Evolutionary conservation across 2,888 invertebrate genomes (phyloP).

Genomic region (Chrysina gloriosa): DNA sequence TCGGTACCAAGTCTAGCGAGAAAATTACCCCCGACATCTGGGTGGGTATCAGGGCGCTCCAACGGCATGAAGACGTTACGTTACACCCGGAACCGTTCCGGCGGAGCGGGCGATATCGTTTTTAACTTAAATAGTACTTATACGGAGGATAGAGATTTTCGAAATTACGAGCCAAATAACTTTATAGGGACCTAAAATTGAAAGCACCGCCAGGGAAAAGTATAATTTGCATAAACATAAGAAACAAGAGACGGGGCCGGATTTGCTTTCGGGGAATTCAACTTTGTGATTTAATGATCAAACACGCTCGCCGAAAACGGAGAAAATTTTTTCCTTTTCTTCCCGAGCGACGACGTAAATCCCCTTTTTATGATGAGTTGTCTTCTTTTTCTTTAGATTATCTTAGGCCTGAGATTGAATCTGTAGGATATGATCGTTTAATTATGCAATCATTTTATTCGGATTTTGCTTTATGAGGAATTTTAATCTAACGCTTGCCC

Average conservation of each 20-base stretch:
- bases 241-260: slow-evolving; percentile 16
- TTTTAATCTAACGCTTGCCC: too few relatives aligned
- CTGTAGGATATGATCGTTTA: neutral
- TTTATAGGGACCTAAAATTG: slow-evolving; percentile 34
- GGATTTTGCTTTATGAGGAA: neutral
- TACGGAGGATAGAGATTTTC: slow-evolving; percentile 30
- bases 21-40: slow-evolving; percentile 57
- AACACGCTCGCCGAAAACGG: neutral
- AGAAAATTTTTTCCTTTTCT: neutral
- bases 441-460: neutral
- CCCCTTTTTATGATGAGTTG: neutral
- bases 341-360: neutral
- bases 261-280: slow-evolving; percentile 25
- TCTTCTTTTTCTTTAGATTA: neutral
- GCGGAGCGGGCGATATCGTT: slow-evolving; percentile 30
- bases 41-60: slow-evolving; percentile 45
- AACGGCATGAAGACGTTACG: slow-evolving; percentile 10
- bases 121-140: slow-evolving; percentile 38
- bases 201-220: slow-evolving; percentile 30
- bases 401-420: neutral
- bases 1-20: slow-evolving; percentile 58
- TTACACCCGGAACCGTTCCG: slow-evolving; percentile 12
- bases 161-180: slow-evolving; percentile 38
- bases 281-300: slow-evolving; percentile 36
- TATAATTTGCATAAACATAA: slow-evolving; percentile 36